phyloP scores from a whole-genome alignment of 2,797 vertebrate genomes.

The Sphenopsis melanotis region DNA sequence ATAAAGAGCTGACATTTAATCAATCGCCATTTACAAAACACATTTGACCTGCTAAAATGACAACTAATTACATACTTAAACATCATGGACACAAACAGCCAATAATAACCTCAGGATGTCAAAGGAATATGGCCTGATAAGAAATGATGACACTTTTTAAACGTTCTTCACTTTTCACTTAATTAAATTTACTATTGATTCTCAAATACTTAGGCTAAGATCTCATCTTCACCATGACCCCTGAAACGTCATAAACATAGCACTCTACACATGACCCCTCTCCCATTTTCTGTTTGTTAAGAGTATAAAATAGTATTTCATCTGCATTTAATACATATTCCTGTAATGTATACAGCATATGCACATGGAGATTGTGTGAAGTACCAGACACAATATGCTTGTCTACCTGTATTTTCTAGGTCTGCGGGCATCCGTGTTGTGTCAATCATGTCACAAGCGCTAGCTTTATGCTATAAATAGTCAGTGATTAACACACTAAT shows the following conservation, averaged over 20 bases:
- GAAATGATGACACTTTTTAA: conserved; percentile 49
- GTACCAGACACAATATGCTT: background rate
- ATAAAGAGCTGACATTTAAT: conserved; percentile 14
- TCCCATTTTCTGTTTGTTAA: background rate
- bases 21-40: conserved; percentile 49
- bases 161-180: conserved; percentile 8
- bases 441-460: background rate
- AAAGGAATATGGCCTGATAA: conserved; percentile 44
- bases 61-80: conserved; percentile 71
- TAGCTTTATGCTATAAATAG: background rate
- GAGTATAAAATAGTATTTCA: background rate
- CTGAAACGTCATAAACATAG: background rate
- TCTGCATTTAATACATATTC: background rate
- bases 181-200: background rate
- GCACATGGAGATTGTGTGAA: background rate
- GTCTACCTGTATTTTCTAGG: background rate
- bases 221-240: background rate
- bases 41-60: conserved; percentile 67
- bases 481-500: background rate
- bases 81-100: conserved; percentile 61
- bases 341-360: background rate
- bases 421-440: background rate
- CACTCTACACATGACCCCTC: background rate
- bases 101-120: conserved; percentile 58
- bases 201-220: background rate